Conservation (phyloP, 2,888 invertebrate species). For the Andrena bicolor region DNA sequence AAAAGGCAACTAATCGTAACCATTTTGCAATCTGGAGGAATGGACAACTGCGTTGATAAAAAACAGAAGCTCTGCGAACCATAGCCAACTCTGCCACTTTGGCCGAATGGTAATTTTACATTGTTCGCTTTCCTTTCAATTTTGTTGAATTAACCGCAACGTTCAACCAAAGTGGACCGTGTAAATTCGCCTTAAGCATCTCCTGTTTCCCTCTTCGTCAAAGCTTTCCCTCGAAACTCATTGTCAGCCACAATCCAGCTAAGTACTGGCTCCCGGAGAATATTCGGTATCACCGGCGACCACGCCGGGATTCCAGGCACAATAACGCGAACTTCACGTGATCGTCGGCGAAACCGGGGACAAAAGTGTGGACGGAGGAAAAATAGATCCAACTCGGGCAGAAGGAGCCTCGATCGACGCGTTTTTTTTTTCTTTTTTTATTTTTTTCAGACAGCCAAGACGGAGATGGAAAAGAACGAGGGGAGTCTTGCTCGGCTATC, state of each 20-base stretch:
- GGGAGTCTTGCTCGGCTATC: slow-evolving; percentile 64
- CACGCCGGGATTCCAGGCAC: slow-evolving; percentile 24
- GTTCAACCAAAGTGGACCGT: too few relatives aligned
- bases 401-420: slow-evolving; percentile 48
- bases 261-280: slow-evolving; percentile 15
- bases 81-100: too few relatives aligned
- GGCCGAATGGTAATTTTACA: too few relatives aligned
- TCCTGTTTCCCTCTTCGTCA: too few relatives aligned
- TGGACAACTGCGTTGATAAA: too few relatives aligned
- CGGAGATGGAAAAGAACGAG: slow-evolving; percentile 39
- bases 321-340: slow-evolving; percentile 45
- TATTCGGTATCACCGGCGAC: background rate
- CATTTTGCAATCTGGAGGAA: too few relatives aligned
- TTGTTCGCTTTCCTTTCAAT: too few relatives aligned
- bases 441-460: slow-evolving; percentile 41
- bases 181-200: too few relatives aligned
- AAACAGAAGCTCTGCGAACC: too few relatives aligned
- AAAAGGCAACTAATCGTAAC: too few relatives aligned
- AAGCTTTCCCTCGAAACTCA: slow-evolving; percentile 1
- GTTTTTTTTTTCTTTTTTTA: slow-evolving; percentile 10
- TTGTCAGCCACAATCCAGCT: slow-evolving; percentile 24
- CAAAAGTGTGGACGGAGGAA: slow-evolving; percentile 19
- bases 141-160: too few relatives aligned
- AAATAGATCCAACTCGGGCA: slow-evolving; percentile 27
- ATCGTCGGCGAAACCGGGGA: slow-evolving; percentile 34